These are phyloP conservation scores for Apis dorsata DNA, from an alignment of 1,140 invertebrate genomes.

Conservation along the genomic window DNA sequence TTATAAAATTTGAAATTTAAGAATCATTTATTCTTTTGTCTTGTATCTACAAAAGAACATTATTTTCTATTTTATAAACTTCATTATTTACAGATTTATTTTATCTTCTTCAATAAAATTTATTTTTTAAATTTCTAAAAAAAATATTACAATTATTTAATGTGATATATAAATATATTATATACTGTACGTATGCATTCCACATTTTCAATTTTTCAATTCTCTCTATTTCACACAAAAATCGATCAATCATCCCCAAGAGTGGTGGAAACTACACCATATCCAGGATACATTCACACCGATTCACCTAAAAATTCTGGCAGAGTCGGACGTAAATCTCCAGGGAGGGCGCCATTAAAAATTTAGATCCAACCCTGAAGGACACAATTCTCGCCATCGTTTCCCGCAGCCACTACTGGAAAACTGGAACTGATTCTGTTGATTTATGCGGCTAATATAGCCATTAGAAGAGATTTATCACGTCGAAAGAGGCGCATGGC, in stretches of 20 bases:
- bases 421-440: constrained; percentile 40
- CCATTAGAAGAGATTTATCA: constrained; percentile 54
- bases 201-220: neutral
- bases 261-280: neutral
- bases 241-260: neutral
- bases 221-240: too few relatives aligned
- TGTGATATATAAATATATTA: too few relatives aligned
- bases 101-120: too few relatives aligned
- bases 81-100: too few relatives aligned
- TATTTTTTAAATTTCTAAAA: too few relatives aligned
- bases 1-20: neutral
- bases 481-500: constrained; percentile 16
- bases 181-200: too few relatives aligned
- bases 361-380: neutral
- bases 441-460: constrained; percentile 53
- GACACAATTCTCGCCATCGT: neutral
- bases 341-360: neutral
- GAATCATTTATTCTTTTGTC: neutral
- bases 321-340: neutral
- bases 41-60: too few relatives aligned
- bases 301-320: neutral
- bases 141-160: too few relatives aligned
- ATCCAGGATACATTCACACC: neutral
- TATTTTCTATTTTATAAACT: too few relatives aligned
- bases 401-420: too few relatives aligned